Evolutionary conservation across 2,888 invertebrate species (phyloP), one percentile per base, ranked within the genome.

Genomic region (Archips crataeganus): DNA sequence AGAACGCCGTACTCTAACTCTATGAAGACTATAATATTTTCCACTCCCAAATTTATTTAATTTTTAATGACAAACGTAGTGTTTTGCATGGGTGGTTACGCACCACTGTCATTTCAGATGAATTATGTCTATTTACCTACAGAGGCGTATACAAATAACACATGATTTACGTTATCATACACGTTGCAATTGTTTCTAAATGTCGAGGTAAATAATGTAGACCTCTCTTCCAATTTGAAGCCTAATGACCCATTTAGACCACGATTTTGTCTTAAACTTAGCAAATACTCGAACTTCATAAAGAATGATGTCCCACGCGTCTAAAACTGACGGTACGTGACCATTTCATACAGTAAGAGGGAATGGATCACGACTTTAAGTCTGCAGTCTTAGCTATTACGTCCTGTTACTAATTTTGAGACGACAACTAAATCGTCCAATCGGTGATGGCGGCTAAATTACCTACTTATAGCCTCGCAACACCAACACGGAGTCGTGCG

Each of bases 391-490:
- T 45, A n/a, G 49, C 54, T 10, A 71, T 71, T 71, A 57, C 42
- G 54, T 54, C 34, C 66, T 54, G 51, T 61, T 61, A 60, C 49
- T 71, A 32, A 42, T 65, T 42, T 61, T 39, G 61, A 61, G 71
- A 67, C 67, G 71, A 62, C 66, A 47, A 64, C 57, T 71, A 66
- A 71, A 71, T 61, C 11, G 57, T 15, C 36, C 47, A 32, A 63
- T 47, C 13, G 13, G 13, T 11, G 23, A 45, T 63, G 8, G 47
- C 13, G 32, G 54, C 34, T 13, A 66, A 61, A 67, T 57, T 11
- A n/a, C n/a, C n/a, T n/a, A n/a, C n/a, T n/a, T n/a, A 57, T 57
- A 23, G 32, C 11, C 11, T 11, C 10, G 3, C 3, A 11, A 3
- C 9, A 42, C 23, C 42, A 8, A 3, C 32, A 23, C 4, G 32